Base-by-base conservation (phyloP, 2,888 invertebrate genomes). In the Rhaphigaster nebulosa region DNA sequence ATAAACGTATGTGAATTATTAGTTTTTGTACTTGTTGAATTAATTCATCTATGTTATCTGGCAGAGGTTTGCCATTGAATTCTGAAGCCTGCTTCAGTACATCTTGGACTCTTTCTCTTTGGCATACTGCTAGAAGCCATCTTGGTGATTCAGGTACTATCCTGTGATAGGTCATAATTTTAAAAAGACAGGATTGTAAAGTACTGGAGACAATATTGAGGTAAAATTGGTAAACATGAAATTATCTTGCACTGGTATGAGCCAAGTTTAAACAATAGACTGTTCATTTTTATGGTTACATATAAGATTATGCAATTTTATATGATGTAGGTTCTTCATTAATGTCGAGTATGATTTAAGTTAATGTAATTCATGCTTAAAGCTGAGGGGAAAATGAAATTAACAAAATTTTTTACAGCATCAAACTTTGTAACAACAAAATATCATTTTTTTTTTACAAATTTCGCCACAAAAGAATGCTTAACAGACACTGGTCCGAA, bases 1-100 rank as follows among this genome's bases (percentile, higher is more conserved):
- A 76, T 29, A 20, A 0, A 97, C 94, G 91, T 97, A 95, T 52
- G 97, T 94, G 4, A 97, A 97, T 92, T 97, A 97, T 93, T 97
- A 97, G 1, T 96, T 96, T 88, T 97, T 95, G 91, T 97, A 96
- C 94, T 97, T 96, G 88, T 96, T 95, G 93, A 97, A 97, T 97
- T 97, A 97, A 91, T 96, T 95, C 90, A 96, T 94, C 91, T 96
- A 96, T 65, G 97, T 94, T 91, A 96, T 96, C 87, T 96, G 94
- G 0, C 97, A 96, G 92, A 96, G 96, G 93, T 95, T 96, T 87
- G 96, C 94, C 93, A 97, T 87, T 87, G 38, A 76, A 76, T 12
- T 76, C 2, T 8, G 70, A 18, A 20, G 70, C 70, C 8, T 38
- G 18, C 6, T 76, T 34, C 0, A 76, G 38, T 20, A 38, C 23